phyloP scores from a whole-genome alignment of 2,113 vertebrate species.

The Physeter macrocephalus region DNA sequence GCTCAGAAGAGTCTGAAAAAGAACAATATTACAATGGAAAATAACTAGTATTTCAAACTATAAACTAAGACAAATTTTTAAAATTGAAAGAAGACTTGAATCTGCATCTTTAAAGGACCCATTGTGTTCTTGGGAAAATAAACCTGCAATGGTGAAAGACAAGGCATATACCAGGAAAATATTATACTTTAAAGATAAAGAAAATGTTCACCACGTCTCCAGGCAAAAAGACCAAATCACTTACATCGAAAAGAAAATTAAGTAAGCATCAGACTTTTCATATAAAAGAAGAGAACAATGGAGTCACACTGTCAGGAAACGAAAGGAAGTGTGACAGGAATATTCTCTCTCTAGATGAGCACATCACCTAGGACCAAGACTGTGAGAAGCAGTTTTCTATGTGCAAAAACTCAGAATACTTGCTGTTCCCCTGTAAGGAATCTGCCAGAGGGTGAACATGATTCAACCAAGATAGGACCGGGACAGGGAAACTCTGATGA shows the following conservation, averaged over 20 bases:
- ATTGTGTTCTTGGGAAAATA: not conserved
- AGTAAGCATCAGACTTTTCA: not conserved
- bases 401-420: not conserved
- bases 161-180: not conserved
- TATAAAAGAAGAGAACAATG: not conserved
- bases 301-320: not conserved
- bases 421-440: not conserved
- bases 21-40: not conserved
- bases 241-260: not conserved
- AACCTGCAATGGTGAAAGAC: not conserved
- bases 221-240: not conserved
- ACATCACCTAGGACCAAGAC: not conserved
- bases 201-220: not conserved
- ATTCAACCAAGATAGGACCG: not conserved
- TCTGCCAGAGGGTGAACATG: not conserved
- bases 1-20: not conserved
- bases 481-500: not conserved
- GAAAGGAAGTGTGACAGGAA: not conserved
- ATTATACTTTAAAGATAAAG: not conserved
- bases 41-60: not conserved
- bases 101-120: not conserved
- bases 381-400: not conserved
- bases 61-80: not conserved
- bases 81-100: not conserved
- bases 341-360: not conserved